These are phyloP conservation scores for Setophaga coronata DNA, from an alignment of 2,113 vertebrate genomes.

Conservation along the genomic window DNA sequence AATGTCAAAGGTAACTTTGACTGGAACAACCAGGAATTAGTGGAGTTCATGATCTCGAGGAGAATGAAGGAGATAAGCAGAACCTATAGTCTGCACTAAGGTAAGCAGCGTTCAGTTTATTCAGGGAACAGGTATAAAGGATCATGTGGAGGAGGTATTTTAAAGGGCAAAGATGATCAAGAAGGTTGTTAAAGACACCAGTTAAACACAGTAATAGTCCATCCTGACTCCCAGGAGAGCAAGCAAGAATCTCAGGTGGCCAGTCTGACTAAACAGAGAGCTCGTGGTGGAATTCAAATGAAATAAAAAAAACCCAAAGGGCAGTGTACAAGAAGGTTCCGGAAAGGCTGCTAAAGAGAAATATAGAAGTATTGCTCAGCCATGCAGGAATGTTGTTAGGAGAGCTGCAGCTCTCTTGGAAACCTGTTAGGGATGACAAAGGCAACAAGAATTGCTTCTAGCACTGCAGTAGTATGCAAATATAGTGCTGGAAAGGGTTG, in stretches of 20 bases:
- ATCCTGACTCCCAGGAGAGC: background rate
- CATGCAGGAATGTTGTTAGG: background rate
- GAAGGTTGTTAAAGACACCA: background rate
- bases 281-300: background rate
- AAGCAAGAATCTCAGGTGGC: background rate
- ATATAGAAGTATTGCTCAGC: background rate
- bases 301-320: background rate
- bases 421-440: background rate
- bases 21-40: background rate
- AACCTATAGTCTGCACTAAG: background rate
- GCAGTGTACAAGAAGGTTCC: background rate
- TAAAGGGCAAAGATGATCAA: background rate
- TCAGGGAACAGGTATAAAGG: background rate
- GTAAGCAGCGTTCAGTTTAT: background rate
- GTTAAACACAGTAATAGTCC: background rate
- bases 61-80: background rate
- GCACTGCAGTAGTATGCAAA: background rate
- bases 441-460: background rate
- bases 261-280: background rate
- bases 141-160: background rate
- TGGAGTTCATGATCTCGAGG: background rate
- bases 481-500: fast-evolving
- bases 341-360: background rate
- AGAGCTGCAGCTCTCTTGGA: background rate
- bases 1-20: background rate